phyloP scores from a whole-genome alignment of 2,888 invertebrate genomes.

The Crepidodera aurea region DNA sequence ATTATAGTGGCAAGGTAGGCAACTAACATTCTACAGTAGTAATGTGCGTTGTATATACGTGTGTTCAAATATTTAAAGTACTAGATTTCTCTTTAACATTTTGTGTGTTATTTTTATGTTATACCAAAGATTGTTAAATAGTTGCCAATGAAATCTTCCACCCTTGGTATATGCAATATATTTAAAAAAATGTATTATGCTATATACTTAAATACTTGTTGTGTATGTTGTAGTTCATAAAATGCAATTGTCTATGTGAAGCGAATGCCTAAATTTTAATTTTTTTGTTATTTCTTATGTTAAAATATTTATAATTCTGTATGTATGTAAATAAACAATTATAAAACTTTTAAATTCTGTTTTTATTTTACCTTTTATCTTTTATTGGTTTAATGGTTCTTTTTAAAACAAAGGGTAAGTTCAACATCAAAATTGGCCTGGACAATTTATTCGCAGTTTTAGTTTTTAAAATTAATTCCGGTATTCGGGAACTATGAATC shows the following conservation, averaged over 20 bases:
- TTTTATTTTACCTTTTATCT: too few relatives aligned
- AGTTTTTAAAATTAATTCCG: too few relatives aligned
- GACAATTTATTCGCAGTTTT: too few relatives aligned
- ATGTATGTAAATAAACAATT: constrained; percentile 51
- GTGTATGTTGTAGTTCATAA: constrained; percentile 50
- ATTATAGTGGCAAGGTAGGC: constrained; percentile 23
- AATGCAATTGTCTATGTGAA: constrained; percentile 48
- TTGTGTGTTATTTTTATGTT: constrained; percentile 38
- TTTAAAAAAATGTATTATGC: constrained; percentile 44
- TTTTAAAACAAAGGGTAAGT: too few relatives aligned
- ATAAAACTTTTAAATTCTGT: constrained; percentile 22
- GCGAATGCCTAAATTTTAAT: constrained; percentile 45
- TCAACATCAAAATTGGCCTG: too few relatives aligned
- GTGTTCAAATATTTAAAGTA: constrained; percentile 20
- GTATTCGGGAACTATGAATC: too few relatives aligned
- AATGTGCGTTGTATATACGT: constrained; percentile 27
- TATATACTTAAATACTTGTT: constrained; percentile 47
- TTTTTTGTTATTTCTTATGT: constrained; percentile 48
- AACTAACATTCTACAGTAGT: constrained; percentile 28
- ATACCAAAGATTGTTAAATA: constrained; percentile 52
- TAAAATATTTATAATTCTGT: constrained; percentile 48
- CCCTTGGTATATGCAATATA: constrained; percentile 43
- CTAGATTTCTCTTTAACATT: constrained; percentile 43
- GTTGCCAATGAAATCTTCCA: constrained; percentile 31
- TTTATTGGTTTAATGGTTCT: too few relatives aligned